phyloP scores from a whole-genome alignment of 2,113 vertebrate species.

The Gymnocephalus cernua region DNA sequence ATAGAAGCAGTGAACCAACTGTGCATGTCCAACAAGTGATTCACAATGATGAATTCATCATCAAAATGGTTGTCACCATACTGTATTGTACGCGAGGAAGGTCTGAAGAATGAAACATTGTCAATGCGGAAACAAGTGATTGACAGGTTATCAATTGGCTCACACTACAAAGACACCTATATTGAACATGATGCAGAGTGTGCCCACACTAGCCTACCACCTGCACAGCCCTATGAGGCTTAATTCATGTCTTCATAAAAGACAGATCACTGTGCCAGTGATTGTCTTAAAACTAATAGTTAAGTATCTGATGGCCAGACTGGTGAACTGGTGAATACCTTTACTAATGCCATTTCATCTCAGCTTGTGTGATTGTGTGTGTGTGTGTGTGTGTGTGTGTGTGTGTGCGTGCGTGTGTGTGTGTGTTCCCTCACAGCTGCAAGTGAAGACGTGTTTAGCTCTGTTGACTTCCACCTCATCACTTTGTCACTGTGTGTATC shows the following conservation, averaged over 20 bases:
- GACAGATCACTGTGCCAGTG: not conserved
- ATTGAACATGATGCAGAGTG: not conserved
- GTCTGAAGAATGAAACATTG: not conserved
- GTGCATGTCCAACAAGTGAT: not conserved
- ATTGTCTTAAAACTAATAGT: slow-evolving; percentile 1
- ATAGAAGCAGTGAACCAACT: too few relatives aligned
- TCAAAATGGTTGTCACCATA: not conserved
- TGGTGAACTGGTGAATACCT: not conserved
- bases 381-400: slow-evolving; percentile 9
- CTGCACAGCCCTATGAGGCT: not conserved
- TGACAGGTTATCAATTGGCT: not conserved
- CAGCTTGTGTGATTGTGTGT: not conserved
- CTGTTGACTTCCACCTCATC: slow-evolving; percentile 60
- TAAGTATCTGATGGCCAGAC: not conserved
- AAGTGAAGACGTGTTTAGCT: slow-evolving; percentile 10
- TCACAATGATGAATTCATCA: not conserved
- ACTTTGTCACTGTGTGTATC: slow-evolving; percentile 40
- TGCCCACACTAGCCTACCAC: not conserved
- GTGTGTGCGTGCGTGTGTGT: accelerated
- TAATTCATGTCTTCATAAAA: not conserved
- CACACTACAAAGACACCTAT: not conserved
- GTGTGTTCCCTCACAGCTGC: slow-evolving; percentile 26
- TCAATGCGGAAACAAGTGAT: not conserved
- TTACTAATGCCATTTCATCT: not conserved
- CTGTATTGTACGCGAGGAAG: not conserved